Conservation (phyloP, 1,140 invertebrate genomes). For the Drosophila orena region DNA sequence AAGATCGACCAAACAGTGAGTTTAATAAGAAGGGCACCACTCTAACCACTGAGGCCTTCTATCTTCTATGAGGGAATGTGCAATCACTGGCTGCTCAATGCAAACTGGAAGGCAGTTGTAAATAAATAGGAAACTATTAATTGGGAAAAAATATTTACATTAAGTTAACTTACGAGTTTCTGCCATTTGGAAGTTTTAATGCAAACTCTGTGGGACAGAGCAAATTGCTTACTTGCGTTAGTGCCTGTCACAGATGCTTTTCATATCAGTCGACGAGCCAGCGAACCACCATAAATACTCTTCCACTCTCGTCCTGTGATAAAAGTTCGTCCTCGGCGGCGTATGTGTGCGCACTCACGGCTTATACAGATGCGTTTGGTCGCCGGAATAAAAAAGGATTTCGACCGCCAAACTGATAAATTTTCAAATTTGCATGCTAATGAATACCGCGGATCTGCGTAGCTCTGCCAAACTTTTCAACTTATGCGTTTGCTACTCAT, state of each 20-base stretch:
- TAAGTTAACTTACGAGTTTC: too few relatives aligned
- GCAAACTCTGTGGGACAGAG: too few relatives aligned
- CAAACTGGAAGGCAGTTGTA: background rate
- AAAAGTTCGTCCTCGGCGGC: constrained; percentile 1
- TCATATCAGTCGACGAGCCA: background rate
- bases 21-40: too few relatives aligned
- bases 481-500: constrained; percentile 13
- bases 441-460: constrained; percentile 44
- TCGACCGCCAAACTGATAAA: constrained; percentile 55
- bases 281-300: constrained; percentile 3
- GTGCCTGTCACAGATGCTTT: constrained; percentile 3
- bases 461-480: constrained; percentile 28
- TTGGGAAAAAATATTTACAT: too few relatives aligned
- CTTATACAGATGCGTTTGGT: constrained; percentile 14
- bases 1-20: too few relatives aligned
- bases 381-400: constrained; percentile 29
- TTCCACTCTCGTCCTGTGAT: background rate
- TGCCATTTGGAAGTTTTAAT: too few relatives aligned
- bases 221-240: constrained; percentile 10
- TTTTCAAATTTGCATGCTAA: constrained; percentile 76
- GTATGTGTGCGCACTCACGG: background rate
- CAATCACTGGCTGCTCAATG: background rate
- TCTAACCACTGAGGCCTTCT: too few relatives aligned
- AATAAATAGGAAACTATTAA: background rate
- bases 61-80: too few relatives aligned